Evolutionary conservation across 2,797 vertebrate genomes (phyloP).

Genomic region (Accipiter badius): DNA sequence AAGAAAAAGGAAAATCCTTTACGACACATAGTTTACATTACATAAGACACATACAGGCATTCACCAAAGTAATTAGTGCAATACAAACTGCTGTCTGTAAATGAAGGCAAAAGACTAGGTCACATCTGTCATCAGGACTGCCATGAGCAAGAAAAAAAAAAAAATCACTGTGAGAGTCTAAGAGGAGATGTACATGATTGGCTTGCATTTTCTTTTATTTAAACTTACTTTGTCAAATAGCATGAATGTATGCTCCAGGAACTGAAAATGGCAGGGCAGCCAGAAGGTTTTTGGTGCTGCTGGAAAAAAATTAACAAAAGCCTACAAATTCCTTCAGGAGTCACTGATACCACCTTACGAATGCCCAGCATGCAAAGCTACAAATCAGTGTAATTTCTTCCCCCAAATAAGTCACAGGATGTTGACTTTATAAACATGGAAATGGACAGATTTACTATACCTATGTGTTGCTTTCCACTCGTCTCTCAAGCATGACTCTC

Average conservation of each 20-base stretch:
- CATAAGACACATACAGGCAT: not conserved
- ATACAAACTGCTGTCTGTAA: not conserved
- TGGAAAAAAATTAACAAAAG: not conserved
- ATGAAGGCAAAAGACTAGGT: not conserved
- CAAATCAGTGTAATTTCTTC: not conserved
- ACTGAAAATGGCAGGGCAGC: not conserved
- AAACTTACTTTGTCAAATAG: not conserved
- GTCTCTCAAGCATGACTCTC: not conserved
- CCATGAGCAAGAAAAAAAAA: not conserved
- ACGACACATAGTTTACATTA: not conserved
- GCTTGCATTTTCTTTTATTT: not conserved
- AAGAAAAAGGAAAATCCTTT: constrained; percentile 7
- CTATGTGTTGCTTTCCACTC: not conserved
- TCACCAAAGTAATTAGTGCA: not conserved
- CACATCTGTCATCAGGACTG: not conserved
- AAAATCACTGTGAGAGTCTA: not conserved
- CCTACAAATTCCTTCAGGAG: not conserved
- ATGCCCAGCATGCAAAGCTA: not conserved
- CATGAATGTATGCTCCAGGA: not conserved
- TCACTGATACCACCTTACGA: not conserved
- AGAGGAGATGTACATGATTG: not conserved
- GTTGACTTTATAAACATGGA: not conserved
- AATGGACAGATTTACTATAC: not conserved
- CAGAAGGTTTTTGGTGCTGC: not conserved
- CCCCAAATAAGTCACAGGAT: not conserved